Evolutionary conservation across 2,797 vertebrate genomes (phyloP), one percentile per base, ranked within the genome.

Genomic region (Sebastes jordani): DNA sequence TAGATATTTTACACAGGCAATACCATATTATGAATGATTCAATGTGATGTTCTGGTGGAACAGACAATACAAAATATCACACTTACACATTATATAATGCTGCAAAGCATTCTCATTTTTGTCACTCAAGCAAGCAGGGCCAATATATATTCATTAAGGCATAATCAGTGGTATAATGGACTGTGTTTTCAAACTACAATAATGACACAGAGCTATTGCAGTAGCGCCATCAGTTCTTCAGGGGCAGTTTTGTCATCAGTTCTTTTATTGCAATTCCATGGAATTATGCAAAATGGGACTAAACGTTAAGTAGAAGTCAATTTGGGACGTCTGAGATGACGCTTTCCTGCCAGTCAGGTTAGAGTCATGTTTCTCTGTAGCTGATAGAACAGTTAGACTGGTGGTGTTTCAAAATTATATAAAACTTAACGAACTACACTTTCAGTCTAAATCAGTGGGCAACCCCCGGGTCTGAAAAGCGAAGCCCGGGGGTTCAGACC

Each of bases 111-210:
- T 60, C 25, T 59, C 0, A 58, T 54, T 23, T 22, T 23, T 54
- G 55, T 71, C 68, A 52, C 13, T 72, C 7, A 49, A 49, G 46
- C 42, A 60, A 49, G 55, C 42, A 60, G 11, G 2, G 20, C 65
- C 2, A 11, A 30, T 60, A 36, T 71, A 32, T 73, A 73, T 70
- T 79, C 65, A 67, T 29, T 29, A 59, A 77, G n/a, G 13, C 20
- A 4, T 72, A 55, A 81, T 76, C 58, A n/a, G 59, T 32, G 6
- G 25, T 59, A 49, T 78, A 76, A 69, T 84, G 25, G 42, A 36
- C 59, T 70, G 59, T 64, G n/a, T 38, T 76, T 81, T 65, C 23
- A 22, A 16, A 38, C 16, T 60, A 6, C 46, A 34, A 70, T 62
- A 22, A 76, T 30, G 16, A 64, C 60, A 58, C 13, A n/a, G n/a